A percentile compares a stretch with the other conserved stretches of the same genome.
Evolutionary conservation across 2,797 vertebrate genomes (phyloP).

Genomic region (Pseudomugil gertrudae): DNA sequence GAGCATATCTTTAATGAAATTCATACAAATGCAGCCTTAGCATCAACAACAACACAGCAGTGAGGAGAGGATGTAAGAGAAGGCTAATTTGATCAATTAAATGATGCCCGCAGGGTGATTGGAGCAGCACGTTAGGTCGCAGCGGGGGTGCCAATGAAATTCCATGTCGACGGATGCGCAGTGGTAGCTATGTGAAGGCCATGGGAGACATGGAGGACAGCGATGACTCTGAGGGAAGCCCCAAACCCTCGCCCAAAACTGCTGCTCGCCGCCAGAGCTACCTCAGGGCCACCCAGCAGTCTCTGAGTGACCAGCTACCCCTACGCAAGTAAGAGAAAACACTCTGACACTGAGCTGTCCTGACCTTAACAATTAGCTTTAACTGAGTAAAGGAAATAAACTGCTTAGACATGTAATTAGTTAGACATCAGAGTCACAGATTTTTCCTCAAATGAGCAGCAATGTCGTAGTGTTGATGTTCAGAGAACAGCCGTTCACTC

Average conservation of each 20-base stretch:
- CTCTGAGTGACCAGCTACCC: conserved; percentile 95
- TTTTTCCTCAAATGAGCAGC: neutral
- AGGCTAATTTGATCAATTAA: conserved; percentile 21
- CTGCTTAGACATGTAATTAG: neutral
- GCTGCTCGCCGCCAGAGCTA: conserved; percentile 98
- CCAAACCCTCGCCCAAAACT: conserved; percentile 95
- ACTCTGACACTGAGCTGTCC: neutral
- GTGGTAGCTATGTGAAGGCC: conserved; percentile 98
- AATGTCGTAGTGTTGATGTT: conserved; percentile 15
- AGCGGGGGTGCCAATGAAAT: conserved; percentile 88
- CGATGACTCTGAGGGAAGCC: conserved; percentile 95
- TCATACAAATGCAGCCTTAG: neutral
- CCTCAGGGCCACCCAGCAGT: conserved; percentile 98
- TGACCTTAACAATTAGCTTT: neutral
- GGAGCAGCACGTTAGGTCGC: conserved; percentile 89
- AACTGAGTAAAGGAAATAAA: neutral
- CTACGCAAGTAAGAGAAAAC: conserved; percentile 89
- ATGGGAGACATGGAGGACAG: conserved; percentile 97
- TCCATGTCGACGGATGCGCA: conserved; percentile 97
- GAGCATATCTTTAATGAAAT: conserved; percentile 36
- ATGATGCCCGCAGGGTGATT: conserved; percentile 82
- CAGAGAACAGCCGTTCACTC: neutral
- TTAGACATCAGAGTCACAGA: conserved; percentile 5
- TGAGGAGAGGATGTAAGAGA: conserved; percentile 1
- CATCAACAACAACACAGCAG: neutral